Evolutionary conservation across 37 sponge, comb jelly and placozoan species (phyloP).

Genomic region (Halisarca cf. caerulea): DNA sequence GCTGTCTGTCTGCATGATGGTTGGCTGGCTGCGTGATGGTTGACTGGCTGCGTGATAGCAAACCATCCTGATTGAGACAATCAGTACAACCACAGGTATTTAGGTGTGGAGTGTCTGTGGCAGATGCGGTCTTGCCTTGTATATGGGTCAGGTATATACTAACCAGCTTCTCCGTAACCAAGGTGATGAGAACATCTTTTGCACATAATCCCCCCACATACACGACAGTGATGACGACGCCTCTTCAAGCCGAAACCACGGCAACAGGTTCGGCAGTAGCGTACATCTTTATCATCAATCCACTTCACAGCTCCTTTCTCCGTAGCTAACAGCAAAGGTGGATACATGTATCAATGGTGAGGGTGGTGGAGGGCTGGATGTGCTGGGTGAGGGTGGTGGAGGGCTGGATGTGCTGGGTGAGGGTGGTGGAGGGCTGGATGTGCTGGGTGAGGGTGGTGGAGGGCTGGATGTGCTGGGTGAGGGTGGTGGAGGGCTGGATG

Average conservation of each 20-base stretch:
- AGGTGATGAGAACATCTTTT: conserved; percentile 77
- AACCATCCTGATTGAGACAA: background rate
- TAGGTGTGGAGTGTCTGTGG: background rate
- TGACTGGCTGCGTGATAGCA: background rate
- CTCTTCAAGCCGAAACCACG: conserved; percentile 46
- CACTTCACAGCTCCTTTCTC: conserved; percentile 77
- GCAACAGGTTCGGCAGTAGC: conserved; percentile 55
- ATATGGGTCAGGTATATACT: too few species aligned
- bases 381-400: too few species aligned
- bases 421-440: too few species aligned
- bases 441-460: too few species aligned
- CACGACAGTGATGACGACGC: conserved; percentile 75
- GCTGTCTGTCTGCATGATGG: too few species aligned
- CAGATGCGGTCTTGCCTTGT: too few species aligned
- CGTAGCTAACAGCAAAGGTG: conserved; percentile 33
- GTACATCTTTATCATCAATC: conserved; percentile 61
- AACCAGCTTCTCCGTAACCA: conserved; percentile 54
- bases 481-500: too few species aligned
- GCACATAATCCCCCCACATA: conserved; percentile 89
- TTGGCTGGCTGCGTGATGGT: too few species aligned
- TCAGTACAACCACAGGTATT: background rate
- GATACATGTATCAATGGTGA: too few species aligned
- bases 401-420: too few species aligned
- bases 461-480: too few species aligned
- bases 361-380: too few species aligned